These are phyloP conservation scores for Papilio protenor DNA, from an alignment of 2,888 invertebrate genomes.

Conservation along the genomic window DNA sequence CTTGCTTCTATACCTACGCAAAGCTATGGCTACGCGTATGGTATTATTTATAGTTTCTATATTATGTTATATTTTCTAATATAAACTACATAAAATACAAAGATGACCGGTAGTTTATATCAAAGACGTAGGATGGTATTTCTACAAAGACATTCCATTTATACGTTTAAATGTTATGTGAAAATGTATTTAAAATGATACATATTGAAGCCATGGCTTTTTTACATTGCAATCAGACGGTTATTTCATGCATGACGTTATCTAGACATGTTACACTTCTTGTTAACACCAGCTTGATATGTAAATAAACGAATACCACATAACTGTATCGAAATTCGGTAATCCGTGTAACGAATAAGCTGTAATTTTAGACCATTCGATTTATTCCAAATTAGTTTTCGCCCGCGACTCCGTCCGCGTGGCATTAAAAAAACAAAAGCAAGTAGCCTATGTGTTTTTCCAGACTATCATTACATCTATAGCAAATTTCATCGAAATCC, in stretches of 20 bases:
- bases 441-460: no score
- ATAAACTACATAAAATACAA: neutral
- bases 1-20: no score
- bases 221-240: neutral
- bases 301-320: constrained; percentile 10
- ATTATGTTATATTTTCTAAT: no score
- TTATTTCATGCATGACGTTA: neutral
- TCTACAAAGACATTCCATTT: neutral
- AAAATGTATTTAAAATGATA: no score
- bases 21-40: no score
- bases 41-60: no score
- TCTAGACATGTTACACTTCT: neutral
- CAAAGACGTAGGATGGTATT: neutral
- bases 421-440: no score
- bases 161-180: no score
- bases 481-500: no score
- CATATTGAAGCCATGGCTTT: neutral
- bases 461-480: no score
- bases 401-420: no score
- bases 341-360: neutral
- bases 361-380: neutral
- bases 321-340: constrained; percentile 11
- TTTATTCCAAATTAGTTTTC: neutral
- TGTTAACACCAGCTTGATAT: neutral
- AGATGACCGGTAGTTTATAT: neutral